Conservation (phyloP, 2,113 vertebrate species). For the Xerus inauris region DNA sequence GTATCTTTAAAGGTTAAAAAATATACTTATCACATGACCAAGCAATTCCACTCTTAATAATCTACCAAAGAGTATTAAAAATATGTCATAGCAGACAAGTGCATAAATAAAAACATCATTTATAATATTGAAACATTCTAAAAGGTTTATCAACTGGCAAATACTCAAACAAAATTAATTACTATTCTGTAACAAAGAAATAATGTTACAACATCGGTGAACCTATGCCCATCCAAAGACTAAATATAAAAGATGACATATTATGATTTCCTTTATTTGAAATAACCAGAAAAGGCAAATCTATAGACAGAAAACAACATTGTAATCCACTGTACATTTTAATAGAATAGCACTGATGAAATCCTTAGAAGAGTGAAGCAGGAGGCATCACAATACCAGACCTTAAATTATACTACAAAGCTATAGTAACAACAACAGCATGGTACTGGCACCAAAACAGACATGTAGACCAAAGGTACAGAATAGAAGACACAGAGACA, state of each 20-base stretch:
- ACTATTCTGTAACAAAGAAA: neutral
- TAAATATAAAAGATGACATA: neutral
- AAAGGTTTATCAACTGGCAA: neutral
- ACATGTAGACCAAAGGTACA: no score
- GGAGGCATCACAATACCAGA: no score
- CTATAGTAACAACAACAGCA: no score
- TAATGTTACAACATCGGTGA: neutral
- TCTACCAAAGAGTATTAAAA: neutral
- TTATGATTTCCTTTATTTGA: neutral
- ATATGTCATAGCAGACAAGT: neutral
- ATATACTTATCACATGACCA: neutral
- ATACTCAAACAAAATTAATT: neutral
- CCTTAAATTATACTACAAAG: no score
- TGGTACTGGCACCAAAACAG: no score
- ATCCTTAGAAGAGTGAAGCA: no score
- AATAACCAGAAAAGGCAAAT: neutral
- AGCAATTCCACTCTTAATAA: neutral
- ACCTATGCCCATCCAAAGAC: neutral
- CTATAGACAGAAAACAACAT: neutral
- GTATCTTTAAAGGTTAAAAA: neutral
- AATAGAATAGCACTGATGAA: neutral
- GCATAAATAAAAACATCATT: neutral
- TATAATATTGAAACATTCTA: neutral
- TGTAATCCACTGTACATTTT: neutral
- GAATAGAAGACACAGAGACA: no score